Base-by-base conservation (phyloP, 1,140 invertebrate genomes). In the Tetramorium alpestre region DNA sequence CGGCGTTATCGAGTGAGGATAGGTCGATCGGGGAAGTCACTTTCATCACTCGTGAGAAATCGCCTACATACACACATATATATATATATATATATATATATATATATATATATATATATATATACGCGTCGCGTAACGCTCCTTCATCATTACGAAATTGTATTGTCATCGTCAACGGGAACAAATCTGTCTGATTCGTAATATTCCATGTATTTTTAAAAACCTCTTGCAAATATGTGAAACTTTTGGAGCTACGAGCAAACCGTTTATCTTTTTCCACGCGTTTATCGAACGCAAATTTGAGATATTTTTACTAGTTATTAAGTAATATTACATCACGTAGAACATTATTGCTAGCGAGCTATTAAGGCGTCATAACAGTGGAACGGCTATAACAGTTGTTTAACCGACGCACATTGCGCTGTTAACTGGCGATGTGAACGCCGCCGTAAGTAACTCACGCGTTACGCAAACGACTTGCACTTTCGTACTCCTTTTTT, bases 391-490 rank as follows among this genome's bases (percentile, higher is more conserved):
- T 60, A 22, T 60, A 60, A 60, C 25, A 60, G 38, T 62, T 38
- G 65, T 18, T 58, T 33, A 82, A 82, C 22, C 38, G 54, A 16
- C 51, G 44, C 13, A 22, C 22, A 44, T 25, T 75, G 13, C 69
- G 80, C 47, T 81, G 47, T 67, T 80, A 88, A 89, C 73, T 25
- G 77, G 25, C 76, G 41, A 41, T 80, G 86, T 89, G 88, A 92
- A 88, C 70, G 64, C 77, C 76, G 87, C 90, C 56, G 84, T 80
- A 91, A 89, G 76, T 91, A 87, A 90, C 77, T 78, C 85, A 69
- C 80, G 84, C 76, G 89, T 93, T 93, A 92, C 92, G 93, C 93
- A 93, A 93, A 92, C 90, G 85, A 91, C 90, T 93, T 93, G 88
- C 93, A 92, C 92, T 93, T 92, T 93, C 91, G 87, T 87, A 85